These are phyloP conservation scores for Podarcis muralis DNA, from an alignment of 2,113 vertebrate species.

Conservation along the genomic window DNA sequence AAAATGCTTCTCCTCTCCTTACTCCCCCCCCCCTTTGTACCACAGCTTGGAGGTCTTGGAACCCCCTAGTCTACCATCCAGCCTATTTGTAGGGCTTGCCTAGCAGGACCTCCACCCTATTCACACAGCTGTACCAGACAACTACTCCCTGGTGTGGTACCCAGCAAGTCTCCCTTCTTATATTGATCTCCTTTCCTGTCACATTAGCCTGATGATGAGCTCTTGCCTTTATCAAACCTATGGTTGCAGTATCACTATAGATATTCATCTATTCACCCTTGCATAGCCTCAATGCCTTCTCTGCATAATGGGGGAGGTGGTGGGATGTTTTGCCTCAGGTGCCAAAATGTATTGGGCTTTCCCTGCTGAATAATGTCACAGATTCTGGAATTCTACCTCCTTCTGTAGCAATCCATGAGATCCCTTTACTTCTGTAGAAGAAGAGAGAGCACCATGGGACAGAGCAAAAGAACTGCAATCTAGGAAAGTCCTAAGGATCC, in stretches of 20 bases:
- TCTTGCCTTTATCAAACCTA: neutral
- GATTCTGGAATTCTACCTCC: neutral
- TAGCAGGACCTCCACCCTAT: neutral
- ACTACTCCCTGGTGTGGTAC: neutral
- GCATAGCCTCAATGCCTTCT: neutral
- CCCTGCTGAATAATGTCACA: neutral
- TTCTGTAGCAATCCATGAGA: neutral
- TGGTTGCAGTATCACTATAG: neutral
- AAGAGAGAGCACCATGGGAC: too few species aligned
- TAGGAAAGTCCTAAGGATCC: neutral
- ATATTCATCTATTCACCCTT: neutral
- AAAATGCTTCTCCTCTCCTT: fast-evolving
- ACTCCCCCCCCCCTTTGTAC: neutral
- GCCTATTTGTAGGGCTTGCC: neutral
- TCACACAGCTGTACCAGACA: neutral
- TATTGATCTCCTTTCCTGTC: neutral
- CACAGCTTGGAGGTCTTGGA: neutral
- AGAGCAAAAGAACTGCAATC: too few species aligned
- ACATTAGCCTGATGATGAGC: neutral
- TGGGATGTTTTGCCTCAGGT: neutral
- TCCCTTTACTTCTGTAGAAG: too few species aligned
- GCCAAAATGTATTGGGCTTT: neutral
- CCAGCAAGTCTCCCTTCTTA: neutral
- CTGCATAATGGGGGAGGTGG: neutral
- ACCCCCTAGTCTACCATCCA: neutral